Percentiles rank a stretch among this genome's conserved stretches.
phyloP scores from a whole-genome alignment of 2,888 invertebrate species.

The Apocheima hispidaria region DNA sequence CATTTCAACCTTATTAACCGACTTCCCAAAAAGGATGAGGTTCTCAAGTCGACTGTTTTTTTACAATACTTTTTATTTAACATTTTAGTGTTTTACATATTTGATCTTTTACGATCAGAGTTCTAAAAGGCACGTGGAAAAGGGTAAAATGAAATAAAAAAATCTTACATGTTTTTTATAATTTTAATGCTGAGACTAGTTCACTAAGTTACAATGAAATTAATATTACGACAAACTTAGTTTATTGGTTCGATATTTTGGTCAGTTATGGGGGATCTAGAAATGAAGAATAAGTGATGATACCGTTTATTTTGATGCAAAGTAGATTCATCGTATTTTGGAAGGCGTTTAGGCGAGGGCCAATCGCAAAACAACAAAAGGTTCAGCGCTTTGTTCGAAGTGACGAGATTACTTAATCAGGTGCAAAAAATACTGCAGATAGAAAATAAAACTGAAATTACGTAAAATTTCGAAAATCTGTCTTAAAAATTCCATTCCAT shows the following conservation, averaged over 20 bases:
- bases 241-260: slow-evolving; percentile 28
- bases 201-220: slow-evolving; percentile 25
- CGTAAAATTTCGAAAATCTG: too few relatives aligned
- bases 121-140: not conserved
- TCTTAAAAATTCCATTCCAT: too few relatives aligned
- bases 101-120: not conserved
- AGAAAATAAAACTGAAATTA: too few relatives aligned
- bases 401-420: too few relatives aligned
- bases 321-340: not conserved
- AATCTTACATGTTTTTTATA: slow-evolving; percentile 1
- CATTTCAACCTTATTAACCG: too few relatives aligned
- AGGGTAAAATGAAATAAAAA: slow-evolving; percentile 1
- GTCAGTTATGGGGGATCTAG: slow-evolving; percentile 17
- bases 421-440: too few relatives aligned
- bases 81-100: not conserved
- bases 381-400: too few relatives aligned
- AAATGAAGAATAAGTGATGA: not conserved
- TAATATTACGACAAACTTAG: slow-evolving; percentile 15
- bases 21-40: too few relatives aligned
- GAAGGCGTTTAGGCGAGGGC: not conserved
- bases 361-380: too few relatives aligned
- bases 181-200: slow-evolving; percentile 25
- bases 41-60: not conserved
- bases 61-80: not conserved
- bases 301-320: too few relatives aligned